A percentile compares a stretch with the other conserved stretches of the same genome.
Conservation (phyloP, 2,113 vertebrate species). For the Zosterops pallidus region DNA sequence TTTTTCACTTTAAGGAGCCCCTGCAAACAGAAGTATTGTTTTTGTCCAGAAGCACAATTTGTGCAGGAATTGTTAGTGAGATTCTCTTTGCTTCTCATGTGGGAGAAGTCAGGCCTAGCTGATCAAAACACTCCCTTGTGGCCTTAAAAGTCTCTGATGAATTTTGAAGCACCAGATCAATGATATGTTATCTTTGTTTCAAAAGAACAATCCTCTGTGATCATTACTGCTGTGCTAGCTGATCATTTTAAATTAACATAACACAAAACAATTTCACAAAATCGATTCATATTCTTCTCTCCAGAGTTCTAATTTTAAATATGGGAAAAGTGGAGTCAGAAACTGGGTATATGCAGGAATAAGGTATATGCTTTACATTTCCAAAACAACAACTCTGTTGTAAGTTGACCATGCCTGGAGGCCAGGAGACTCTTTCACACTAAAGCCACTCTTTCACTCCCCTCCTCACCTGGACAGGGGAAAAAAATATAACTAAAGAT, state of each 20-base stretch:
- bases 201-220: slow-evolving; percentile 31
- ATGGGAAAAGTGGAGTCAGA: not conserved
- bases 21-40: not conserved
- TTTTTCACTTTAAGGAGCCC: not conserved
- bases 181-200: slow-evolving; percentile 21
- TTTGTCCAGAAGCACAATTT: not conserved
- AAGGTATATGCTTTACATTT: not conserved
- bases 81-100: not conserved
- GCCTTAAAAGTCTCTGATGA: not conserved
- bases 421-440: not conserved
- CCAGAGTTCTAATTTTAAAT: not conserved
- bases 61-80: not conserved
- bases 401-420: not conserved
- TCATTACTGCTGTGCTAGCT: slow-evolving; percentile 26
- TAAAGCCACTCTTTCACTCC: not conserved
- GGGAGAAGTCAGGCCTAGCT: not conserved
- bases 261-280: not conserved
- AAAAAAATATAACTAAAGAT: not conserved
- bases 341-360: not conserved
- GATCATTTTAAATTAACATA: slow-evolving; percentile 53
- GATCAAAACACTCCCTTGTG: not conserved
- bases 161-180: slow-evolving; percentile 35
- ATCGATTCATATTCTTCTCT: slow-evolving; percentile 19
- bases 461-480: not conserved
- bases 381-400: not conserved